Conservation (phyloP, 2,888 invertebrate species). For the Drosophila putrida region DNA sequence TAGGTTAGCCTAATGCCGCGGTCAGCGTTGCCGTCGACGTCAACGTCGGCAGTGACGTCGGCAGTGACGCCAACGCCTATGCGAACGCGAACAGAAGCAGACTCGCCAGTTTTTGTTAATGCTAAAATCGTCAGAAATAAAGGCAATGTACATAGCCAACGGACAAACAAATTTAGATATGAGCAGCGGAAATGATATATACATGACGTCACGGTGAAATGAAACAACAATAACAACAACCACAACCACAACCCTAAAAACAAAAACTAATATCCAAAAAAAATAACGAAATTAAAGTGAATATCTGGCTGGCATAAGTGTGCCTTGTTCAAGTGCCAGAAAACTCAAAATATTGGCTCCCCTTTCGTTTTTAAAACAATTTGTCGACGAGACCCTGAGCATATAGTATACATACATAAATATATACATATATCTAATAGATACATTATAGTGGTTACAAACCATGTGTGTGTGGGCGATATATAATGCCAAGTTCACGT, state of each 20-base stretch:
- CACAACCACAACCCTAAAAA: not conserved
- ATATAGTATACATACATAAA: slow-evolving; percentile 1
- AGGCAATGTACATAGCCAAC: slow-evolving; percentile 51
- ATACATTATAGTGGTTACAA: slow-evolving; percentile 25
- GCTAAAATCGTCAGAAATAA: slow-evolving; percentile 77
- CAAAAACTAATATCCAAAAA: slow-evolving; percentile 22
- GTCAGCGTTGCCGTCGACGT: slow-evolving; percentile 24
- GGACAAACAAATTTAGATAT: slow-evolving; percentile 59
- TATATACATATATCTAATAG: slow-evolving; percentile 20
- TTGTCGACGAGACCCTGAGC: slow-evolving; percentile 42
- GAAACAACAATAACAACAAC: slow-evolving; percentile 17
- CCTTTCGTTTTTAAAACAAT: slow-evolving; percentile 64
- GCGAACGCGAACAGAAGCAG: slow-evolving; percentile 33
- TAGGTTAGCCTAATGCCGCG: slow-evolving; percentile 71
- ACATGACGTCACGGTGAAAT: slow-evolving; percentile 63
- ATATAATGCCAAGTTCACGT: slow-evolving; percentile 48
- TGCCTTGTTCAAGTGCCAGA: slow-evolving; percentile 62
- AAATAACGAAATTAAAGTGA: slow-evolving; percentile 46
- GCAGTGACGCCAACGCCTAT: slow-evolving; percentile 37
- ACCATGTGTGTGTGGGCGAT: slow-evolving; percentile 13
- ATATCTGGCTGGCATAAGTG: slow-evolving; percentile 57
- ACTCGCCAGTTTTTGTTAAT: slow-evolving; percentile 44
- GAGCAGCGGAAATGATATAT: slow-evolving; percentile 63
- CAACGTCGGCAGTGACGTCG: slow-evolving; percentile 8
- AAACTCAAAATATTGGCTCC: slow-evolving; percentile 43